Conservation (phyloP, 2,113 vertebrate species). For the Lampris megalopsis region DNA sequence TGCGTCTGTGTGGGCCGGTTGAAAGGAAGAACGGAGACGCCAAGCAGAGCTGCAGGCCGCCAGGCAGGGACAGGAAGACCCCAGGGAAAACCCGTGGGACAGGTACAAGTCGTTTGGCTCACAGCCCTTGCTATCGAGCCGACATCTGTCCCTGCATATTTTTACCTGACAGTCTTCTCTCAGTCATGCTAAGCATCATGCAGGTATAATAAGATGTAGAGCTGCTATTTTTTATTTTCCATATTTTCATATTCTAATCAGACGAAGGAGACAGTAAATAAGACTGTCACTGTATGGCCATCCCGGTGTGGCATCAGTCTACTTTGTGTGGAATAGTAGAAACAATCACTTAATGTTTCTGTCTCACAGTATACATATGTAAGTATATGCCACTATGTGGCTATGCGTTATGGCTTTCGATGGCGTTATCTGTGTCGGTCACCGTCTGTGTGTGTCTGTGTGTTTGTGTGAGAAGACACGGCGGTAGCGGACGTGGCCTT, state of each 20-base stretch:
- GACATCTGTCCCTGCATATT: too few species aligned
- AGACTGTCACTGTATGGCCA: constrained; percentile 14
- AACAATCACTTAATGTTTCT: too few species aligned
- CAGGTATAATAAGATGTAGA: background rate
- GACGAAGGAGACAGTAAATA: background rate
- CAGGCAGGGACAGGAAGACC: constrained; percentile 37
- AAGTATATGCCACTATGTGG: constrained; percentile 9
- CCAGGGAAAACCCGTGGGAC: constrained; percentile 62
- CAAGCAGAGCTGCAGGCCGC: constrained; percentile 20
- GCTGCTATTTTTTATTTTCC: background rate
- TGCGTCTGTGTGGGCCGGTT: constrained; percentile 59
- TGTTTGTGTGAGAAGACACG: constrained; percentile 80
- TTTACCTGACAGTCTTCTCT: background rate
- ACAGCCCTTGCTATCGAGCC: background rate
- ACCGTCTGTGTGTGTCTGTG: too few species aligned
- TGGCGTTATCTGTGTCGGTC: constrained; percentile 35
- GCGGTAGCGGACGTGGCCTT: constrained; percentile 89
- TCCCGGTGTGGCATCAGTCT: constrained; percentile 43
- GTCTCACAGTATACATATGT: constrained; percentile 1
- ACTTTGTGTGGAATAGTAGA: background rate
- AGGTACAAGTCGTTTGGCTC: constrained; percentile 56
- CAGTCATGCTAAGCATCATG: background rate
- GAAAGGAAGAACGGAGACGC: constrained; percentile 25
- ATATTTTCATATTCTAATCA: background rate
- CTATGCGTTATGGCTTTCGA: constrained; percentile 46